These are phyloP conservation scores for Cotesia vestalis DNA, from an alignment of 1,140 invertebrate species.

Conservation along the genomic window DNA sequence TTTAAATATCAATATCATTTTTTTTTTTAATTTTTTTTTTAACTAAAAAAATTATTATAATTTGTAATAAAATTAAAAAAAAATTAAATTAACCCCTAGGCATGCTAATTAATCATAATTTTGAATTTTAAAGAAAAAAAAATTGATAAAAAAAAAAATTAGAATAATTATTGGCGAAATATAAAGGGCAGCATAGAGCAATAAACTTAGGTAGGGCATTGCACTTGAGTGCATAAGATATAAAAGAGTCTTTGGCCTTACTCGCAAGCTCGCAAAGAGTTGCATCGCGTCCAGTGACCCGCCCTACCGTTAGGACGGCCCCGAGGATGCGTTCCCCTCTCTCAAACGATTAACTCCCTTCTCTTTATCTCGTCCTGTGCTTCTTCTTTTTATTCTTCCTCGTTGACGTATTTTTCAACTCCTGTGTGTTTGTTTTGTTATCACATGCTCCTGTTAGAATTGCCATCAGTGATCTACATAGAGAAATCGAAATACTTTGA, in stretches of 20 bases:
- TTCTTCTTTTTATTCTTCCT: slow-evolving; percentile 2
- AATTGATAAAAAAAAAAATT: no score
- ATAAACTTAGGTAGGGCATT: slow-evolving; percentile 64
- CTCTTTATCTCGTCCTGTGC: slow-evolving; percentile 17
- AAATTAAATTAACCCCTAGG: no score
- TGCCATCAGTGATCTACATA: no score
- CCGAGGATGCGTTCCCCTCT: slow-evolving; percentile 58
- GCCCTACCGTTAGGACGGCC: slow-evolving; percentile 68
- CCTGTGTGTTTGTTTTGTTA: not conserved
- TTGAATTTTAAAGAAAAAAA: no score
- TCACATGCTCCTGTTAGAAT: no score
- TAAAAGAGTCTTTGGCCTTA: slow-evolving; percentile 44
- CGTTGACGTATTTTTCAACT: not conserved
- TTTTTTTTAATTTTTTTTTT: not conserved
- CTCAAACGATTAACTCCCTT: not conserved
- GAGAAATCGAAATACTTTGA: no score
- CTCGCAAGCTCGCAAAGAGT: slow-evolving; percentile 49
- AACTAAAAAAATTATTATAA: not conserved
- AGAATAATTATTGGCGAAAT: not conserved
- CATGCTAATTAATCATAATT: no score
- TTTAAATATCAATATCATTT: no score
- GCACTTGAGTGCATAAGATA: slow-evolving; percentile 49
- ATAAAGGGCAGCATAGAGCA: slow-evolving; percentile 61
- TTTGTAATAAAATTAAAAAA: no score
- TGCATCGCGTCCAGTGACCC: slow-evolving; percentile 66